phyloP scores from a whole-genome alignment of 2,888 invertebrate species.

The Scaptomyza caliginosa region DNA sequence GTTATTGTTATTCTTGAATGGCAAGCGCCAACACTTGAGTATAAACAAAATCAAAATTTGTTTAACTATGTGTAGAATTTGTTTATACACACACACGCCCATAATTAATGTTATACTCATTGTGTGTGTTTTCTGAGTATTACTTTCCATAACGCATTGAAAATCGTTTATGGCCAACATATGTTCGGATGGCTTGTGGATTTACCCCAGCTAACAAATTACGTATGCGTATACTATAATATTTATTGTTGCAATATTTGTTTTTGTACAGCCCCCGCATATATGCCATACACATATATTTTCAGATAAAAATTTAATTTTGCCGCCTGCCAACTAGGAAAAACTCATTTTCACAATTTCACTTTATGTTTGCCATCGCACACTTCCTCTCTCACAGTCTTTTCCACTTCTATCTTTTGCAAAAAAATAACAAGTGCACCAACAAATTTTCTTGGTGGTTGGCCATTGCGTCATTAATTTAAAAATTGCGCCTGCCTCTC shows the following conservation, averaged over 20 bases:
- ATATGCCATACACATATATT: conserved; percentile 18
- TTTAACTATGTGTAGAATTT: conserved; percentile 34
- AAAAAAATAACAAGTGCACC: conserved; percentile 39
- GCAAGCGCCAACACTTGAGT: conserved; percentile 60
- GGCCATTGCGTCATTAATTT: conserved; percentile 71
- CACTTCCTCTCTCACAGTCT: conserved; percentile 10
- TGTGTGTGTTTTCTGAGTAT: conserved; percentile 13
- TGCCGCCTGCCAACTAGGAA: conserved; percentile 60
- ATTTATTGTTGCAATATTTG: conserved; percentile 61
- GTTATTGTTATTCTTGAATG: conserved; percentile 31
- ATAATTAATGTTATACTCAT: neutral
- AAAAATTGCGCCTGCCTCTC: conserved; percentile 43
- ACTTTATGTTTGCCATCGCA: conserved; percentile 9
- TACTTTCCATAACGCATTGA: conserved; percentile 62
- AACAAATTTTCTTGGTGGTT: conserved; percentile 3
- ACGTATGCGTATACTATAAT: conserved; percentile 26
- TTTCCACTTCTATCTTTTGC: no score
- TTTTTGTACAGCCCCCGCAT: conserved; percentile 13
- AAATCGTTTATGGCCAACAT: conserved; percentile 67
- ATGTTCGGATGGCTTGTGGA: conserved; percentile 46
- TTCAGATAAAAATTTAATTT: conserved; percentile 68
- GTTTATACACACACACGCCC: conserved; percentile 45
- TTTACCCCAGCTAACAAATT: conserved; percentile 24
- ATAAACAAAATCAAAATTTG: conserved; percentile 57
- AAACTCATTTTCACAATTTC: conserved; percentile 63